phyloP scores from a whole-genome alignment of 35 echinoderm and acorn worm genomes.

The Lytechinus variegatus region DNA sequence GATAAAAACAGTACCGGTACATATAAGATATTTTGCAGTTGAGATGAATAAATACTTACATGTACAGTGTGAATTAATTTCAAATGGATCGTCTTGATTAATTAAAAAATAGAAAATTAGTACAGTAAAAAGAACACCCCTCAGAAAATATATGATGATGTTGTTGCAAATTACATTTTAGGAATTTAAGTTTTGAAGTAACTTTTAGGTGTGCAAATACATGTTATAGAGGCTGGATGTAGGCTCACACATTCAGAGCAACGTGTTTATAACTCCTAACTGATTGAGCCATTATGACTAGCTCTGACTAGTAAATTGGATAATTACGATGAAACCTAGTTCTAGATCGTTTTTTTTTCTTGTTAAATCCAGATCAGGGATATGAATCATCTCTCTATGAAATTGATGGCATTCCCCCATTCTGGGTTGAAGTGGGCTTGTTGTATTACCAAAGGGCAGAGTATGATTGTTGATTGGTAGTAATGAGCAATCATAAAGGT shows the following conservation, averaged over 20 bases:
- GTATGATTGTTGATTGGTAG: not conserved
- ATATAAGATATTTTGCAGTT: too few species aligned
- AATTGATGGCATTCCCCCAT: not conserved
- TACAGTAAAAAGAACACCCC: too few species aligned
- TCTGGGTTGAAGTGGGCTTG: not conserved
- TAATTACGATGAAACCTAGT: not conserved
- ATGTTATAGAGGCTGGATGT: not conserved
- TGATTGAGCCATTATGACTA: constrained; percentile 18
- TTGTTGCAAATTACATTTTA: too few species aligned
- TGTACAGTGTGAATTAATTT: too few species aligned
- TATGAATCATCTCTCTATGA: not conserved
- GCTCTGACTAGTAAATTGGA: not conserved
- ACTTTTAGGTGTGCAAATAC: not conserved
- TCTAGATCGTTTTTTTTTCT: not conserved
- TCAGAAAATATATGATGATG: too few species aligned
- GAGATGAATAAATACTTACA: too few species aligned
- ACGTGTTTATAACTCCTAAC: not conserved
- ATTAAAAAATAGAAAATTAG: too few species aligned
- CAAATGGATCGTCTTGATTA: too few species aligned
- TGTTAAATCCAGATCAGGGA: not conserved
- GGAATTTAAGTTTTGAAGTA: not conserved
- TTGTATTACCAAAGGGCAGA: not conserved
- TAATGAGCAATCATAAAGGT: not conserved
- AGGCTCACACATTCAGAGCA: not conserved
- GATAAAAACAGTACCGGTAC: too few species aligned